These are phyloP conservation scores for Suillia variegata DNA, from an alignment of 2,888 invertebrate genomes.

Conservation along the genomic window DNA sequence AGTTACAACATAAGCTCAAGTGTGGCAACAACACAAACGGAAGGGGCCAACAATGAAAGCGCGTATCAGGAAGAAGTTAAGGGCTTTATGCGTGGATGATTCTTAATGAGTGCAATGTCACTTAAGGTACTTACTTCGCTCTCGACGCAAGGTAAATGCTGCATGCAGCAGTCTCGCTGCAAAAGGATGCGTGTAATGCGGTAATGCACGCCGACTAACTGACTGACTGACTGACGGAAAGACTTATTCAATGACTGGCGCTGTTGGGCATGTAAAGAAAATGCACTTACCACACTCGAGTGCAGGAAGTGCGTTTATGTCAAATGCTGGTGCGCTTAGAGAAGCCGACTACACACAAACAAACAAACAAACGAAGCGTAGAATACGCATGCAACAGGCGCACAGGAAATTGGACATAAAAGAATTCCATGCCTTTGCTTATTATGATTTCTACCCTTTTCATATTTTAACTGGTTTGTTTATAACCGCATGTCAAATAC, in stretches of 20 bases:
- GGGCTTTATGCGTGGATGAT: slow-evolving; percentile 1
- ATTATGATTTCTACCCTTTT: not conserved
- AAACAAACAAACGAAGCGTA: not conserved
- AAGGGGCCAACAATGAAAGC: not conserved
- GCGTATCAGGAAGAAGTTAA: not conserved
- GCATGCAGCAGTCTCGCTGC: too few species aligned
- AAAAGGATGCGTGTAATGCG: slow-evolving; percentile 1
- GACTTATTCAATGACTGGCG: too few species aligned
- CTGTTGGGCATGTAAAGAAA: not conserved
- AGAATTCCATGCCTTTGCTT: not conserved
- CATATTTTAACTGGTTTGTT: not conserved
- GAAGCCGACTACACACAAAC: not conserved
- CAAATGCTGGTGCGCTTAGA: not conserved
- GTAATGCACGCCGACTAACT: not conserved
- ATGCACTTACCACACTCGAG: not conserved
- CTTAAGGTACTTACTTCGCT: not conserved
- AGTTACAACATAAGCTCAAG: too few species aligned
- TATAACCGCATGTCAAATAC: not conserved
- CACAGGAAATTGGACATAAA: not conserved
- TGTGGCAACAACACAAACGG: not conserved
- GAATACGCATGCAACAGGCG: too few species aligned
- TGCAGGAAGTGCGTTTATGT: not conserved
- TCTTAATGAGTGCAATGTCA: slow-evolving; percentile 4
- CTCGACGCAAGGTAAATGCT: too few species aligned
- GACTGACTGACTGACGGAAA: too few species aligned